Percentiles rank a stretch among this genome's conserved stretches.
phyloP scores from a whole-genome alignment of 2,113 vertebrate species.

The Mustelus asterias region DNA sequence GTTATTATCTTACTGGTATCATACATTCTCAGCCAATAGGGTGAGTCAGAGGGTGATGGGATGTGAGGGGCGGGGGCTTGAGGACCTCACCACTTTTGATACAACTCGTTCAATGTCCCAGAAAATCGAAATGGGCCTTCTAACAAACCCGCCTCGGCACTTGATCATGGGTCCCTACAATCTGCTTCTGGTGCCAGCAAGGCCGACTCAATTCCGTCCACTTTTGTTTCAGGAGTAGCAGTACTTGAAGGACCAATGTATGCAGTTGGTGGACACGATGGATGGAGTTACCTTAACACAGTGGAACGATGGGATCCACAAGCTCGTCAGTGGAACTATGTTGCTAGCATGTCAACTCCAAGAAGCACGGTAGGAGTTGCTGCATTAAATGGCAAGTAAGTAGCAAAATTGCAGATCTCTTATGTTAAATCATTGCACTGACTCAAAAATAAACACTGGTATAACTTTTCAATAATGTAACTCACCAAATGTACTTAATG shows the following conservation, averaged over 20 bases:
- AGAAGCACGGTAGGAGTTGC: conserved; percentile 91
- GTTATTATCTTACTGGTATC: too few species aligned
- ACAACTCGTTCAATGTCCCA: too few species aligned
- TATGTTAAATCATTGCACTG: background rate
- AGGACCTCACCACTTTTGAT: too few species aligned
- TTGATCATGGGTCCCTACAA: too few species aligned
- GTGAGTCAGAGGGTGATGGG: too few species aligned
- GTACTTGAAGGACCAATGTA: conserved; percentile 99
- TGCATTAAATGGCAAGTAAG: conserved; percentile 90
- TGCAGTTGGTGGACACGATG: conserved; percentile 91
- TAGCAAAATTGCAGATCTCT: background rate
- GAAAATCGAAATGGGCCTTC: too few species aligned
- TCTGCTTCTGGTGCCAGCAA: too few species aligned
- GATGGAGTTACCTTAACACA: conserved; percentile 96
- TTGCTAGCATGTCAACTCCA: conserved; percentile 93
- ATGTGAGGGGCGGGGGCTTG: too few species aligned
- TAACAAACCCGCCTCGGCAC: too few species aligned
- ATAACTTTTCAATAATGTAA: background rate
- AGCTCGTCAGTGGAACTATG: conserved; percentile 93
- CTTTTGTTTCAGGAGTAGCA: conserved; percentile 69
- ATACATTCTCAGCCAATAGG: too few species aligned
- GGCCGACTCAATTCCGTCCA: background rate
- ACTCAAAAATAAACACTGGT: background rate
- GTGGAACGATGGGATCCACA: conserved; percentile 97
- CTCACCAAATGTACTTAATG: background rate